Evolutionary conservation across 1,140 invertebrate species (phyloP).

Genomic region (Planococcus citri): DNA sequence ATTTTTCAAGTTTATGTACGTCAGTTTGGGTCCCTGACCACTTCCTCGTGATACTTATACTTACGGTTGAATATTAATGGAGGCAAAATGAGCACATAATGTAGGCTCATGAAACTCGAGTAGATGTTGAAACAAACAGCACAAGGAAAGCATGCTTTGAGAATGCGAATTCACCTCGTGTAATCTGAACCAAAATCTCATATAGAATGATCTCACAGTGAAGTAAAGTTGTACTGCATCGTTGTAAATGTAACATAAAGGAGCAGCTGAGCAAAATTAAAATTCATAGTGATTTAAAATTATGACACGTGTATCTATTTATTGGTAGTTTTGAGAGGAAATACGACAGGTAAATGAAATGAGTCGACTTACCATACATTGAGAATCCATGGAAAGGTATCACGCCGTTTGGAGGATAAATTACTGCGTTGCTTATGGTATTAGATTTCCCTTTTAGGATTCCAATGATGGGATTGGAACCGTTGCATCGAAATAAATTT

Average conservation of each 20-base stretch:
- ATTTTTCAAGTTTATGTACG: too few relatives aligned
- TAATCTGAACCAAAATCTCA: conserved; percentile 78
- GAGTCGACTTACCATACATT: conserved; percentile 69
- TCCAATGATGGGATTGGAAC: conserved; percentile 43
- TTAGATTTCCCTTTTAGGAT: conserved; percentile 58
- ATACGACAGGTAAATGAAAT: neutral
- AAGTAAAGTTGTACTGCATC: conserved; percentile 77
- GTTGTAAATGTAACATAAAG: conserved; percentile 86
- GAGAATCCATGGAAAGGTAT: conserved; percentile 95
- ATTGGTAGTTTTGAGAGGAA: neutral
- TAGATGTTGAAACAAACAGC: conserved; percentile 77
- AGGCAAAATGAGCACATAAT: conserved; percentile 79
- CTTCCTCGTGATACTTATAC: too few relatives aligned
- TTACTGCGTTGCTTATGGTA: conserved; percentile 51
- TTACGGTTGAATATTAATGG: conserved; percentile 81
- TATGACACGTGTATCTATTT: neutral
- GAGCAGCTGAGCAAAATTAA: conserved; percentile 54
- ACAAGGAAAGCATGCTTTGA: conserved; percentile 68
- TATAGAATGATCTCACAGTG: conserved; percentile 81
- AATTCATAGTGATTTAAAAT: conserved; percentile 13
- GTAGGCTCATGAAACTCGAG: conserved; percentile 78
- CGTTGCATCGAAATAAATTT: conserved; percentile 44
- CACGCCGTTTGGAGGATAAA: conserved; percentile 84
- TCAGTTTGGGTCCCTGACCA: too few relatives aligned
- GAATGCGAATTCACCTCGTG: conserved; percentile 82